These are phyloP conservation scores for Rhogogaster chlorosoma DNA, from an alignment of 2,888 invertebrate genomes.

Conservation along the genomic window DNA sequence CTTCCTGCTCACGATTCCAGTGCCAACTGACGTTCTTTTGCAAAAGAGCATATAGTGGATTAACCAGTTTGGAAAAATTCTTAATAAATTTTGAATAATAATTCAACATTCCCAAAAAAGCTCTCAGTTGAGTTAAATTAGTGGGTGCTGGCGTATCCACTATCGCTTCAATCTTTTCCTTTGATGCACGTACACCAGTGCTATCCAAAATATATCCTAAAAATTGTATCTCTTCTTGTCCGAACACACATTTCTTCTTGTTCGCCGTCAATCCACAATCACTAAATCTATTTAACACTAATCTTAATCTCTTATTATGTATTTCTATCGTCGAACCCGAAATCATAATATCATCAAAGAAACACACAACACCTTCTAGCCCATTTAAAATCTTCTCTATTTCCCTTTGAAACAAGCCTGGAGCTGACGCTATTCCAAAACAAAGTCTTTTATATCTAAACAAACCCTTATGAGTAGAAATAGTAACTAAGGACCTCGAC, in stretches of 20 bases:
- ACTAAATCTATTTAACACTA: conserved; percentile 60
- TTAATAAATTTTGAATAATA: conserved; percentile 45
- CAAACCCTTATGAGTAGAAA: conserved; percentile 60
- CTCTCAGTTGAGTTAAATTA: conserved; percentile 33
- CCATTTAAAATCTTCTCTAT: conserved; percentile 69
- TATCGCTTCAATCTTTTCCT: conserved; percentile 48
- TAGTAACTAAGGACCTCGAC: conserved; percentile 60
- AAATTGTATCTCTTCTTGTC: conserved; percentile 64
- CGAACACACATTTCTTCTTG: conserved; percentile 68
- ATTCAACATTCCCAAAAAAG: conserved; percentile 54
- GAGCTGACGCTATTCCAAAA: conserved; percentile 71
- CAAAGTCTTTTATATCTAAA: conserved; percentile 69
- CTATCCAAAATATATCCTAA: conserved; percentile 61
- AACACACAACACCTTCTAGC: conserved; percentile 64
- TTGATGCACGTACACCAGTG: conserved; percentile 45
- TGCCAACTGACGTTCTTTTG: not conserved
- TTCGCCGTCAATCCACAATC: conserved; percentile 65
- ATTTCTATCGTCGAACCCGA: conserved; percentile 60
- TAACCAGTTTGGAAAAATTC: conserved; percentile 44
- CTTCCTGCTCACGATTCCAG: not conserved
- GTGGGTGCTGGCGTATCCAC: conserved; percentile 35
- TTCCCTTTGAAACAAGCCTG: conserved; percentile 69
- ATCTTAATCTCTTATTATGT: conserved; percentile 61
- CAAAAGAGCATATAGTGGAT: conserved; percentile 40
- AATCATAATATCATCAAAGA: conserved; percentile 68